These are phyloP conservation scores for Scarus forsteni DNA, from an alignment of 2,797 vertebrate genomes.

Conservation along the genomic window DNA sequence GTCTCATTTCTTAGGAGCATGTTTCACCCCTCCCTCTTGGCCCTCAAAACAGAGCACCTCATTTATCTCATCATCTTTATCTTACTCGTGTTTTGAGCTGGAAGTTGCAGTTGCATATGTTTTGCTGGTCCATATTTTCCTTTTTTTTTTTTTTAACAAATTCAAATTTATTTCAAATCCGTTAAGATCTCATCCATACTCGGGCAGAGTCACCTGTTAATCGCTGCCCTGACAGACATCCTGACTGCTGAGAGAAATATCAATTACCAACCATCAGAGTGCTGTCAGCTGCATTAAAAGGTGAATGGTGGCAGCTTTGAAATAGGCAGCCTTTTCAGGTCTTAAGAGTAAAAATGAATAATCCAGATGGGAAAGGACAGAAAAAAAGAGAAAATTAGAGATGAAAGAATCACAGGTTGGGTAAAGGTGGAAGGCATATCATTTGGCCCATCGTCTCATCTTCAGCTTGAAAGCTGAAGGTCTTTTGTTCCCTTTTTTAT, in stretches of 20 bases:
- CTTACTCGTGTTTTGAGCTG: too few species aligned
- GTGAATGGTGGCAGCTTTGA: conserved; percentile 48
- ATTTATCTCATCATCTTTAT: too few species aligned
- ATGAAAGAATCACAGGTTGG: conserved; percentile 55
- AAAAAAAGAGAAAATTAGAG: conserved; percentile 22
- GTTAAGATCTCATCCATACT: conserved; percentile 3
- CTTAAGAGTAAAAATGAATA: conserved; percentile 49
- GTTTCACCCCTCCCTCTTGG: too few species aligned
- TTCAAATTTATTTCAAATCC: not conserved
- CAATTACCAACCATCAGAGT: conserved; percentile 39
- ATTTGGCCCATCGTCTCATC: conserved; percentile 55
- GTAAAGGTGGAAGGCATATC: conserved; percentile 22
- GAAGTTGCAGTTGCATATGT: too few species aligned
- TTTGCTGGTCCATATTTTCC: not conserved
- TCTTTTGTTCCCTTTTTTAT: conserved; percentile 42
- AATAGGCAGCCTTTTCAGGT: conserved; percentile 37
- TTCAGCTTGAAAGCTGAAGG: conserved; percentile 48
- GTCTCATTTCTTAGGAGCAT: too few species aligned
- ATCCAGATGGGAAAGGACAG: not conserved
- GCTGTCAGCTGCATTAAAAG: conserved; percentile 26
- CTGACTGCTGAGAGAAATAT: conserved; percentile 34
- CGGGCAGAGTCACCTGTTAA: conserved; percentile 12
- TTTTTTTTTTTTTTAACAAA: too few species aligned
- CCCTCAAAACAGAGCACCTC: too few species aligned
- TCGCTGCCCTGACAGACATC: conserved; percentile 9